Evolutionary conservation across 2,113 vertebrate species (phyloP), one percentile per base, ranked within the genome.

Genomic region (Hipposideros armiger): DNA sequence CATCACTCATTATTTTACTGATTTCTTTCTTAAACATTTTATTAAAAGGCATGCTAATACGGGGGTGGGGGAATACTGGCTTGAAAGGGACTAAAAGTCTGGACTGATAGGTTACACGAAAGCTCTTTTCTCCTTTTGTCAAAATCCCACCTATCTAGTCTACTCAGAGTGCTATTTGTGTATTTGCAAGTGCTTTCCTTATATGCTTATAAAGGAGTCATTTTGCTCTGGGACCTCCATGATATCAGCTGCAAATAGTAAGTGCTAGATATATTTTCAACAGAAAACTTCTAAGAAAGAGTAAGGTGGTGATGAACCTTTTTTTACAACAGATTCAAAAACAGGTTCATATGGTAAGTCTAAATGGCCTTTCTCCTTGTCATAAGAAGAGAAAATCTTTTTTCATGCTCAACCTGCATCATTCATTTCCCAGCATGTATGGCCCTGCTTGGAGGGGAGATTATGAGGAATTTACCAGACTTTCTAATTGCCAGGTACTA

Each of bases 1-100:
- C 32, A 92, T 87, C 40, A 86, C 22, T 96, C 88, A 93, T 91
- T 91, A 74, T 70, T 94, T 91, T 93, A 74, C 74, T 95, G n/a
- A 93, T 95, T 90, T 96, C 52, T 69, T 97, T 96, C 92, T 73
- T 58, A 96, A 92, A 95, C 95, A 95, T 76, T 90, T 91, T 81
- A 85, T 94, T 94, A 70, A 97, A 96, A 94, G n/a, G 4, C 36
- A 64, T 85, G 36, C 36, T 92, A 69, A 88, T 32, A 56, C 2
- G 15, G 20, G 11, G 1, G 32, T 15, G 20, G 7, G 1, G 45
- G 6, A 1, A 52, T 66, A 80, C 36, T 85, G 13, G 7, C 50
- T 78, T 83, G 50, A 67, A 74, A 96, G 30, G n/a, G 26, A 93
- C 4, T 77, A 28, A 54, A 92, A 70, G 7, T 81, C 60, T 69